Evolutionary conservation across 2,797 vertebrate species (phyloP).

Genomic region (Phataginus tricuspis): DNA sequence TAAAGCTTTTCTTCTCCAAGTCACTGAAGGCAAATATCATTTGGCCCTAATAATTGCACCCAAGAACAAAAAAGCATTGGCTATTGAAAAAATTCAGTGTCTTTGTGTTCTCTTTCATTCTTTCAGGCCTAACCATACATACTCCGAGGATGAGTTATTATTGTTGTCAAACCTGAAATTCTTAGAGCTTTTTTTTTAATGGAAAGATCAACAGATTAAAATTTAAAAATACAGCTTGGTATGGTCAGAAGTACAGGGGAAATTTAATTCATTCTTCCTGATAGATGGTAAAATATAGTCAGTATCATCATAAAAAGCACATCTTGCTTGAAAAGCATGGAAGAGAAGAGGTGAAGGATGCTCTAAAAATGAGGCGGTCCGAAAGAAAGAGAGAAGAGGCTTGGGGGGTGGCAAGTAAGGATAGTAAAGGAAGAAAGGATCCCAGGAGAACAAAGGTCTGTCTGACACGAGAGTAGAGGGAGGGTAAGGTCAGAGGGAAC

Average conservation of each 20-base stretch:
- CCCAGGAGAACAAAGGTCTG: not conserved
- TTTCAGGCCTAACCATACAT: not conserved
- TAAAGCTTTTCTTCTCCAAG: not conserved
- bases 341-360: not conserved
- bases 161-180: not conserved
- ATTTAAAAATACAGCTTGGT: not conserved
- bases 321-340: not conserved
- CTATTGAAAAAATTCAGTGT: not conserved
- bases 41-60: not conserved
- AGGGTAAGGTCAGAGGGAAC: not conserved
- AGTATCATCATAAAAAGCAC: not conserved
- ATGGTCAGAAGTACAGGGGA: not conserved
- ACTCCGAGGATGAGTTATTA: conserved; percentile 2
- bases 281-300: not conserved
- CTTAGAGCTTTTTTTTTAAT: not conserved
- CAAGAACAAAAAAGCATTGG: not conserved
- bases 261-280: not conserved
- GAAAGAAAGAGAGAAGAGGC: not conserved
- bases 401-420: not conserved
- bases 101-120: not conserved
- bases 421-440: not conserved
- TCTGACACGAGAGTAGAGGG: not conserved
- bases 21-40: not conserved
- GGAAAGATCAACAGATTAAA: conserved; percentile 1
- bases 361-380: not conserved